A percentile compares a stretch with the other conserved stretches of the same genome.
phyloP scores from a whole-genome alignment of 2,888 invertebrate species.

The Crematogaster levior region DNA sequence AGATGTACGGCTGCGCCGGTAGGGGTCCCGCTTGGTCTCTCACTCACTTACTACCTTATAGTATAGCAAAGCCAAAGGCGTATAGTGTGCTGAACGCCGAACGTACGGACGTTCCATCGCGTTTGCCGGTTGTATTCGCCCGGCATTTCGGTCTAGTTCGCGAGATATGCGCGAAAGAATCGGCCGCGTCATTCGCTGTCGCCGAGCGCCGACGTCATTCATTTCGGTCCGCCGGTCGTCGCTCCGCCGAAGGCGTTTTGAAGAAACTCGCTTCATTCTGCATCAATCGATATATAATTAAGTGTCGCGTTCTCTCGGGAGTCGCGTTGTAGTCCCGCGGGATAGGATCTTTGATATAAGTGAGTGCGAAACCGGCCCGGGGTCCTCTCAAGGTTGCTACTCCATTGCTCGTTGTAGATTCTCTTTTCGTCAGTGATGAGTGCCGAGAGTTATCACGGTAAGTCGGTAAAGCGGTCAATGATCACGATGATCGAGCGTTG shows the following conservation, averaged over 20 bases:
- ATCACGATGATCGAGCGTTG: constrained; percentile 62
- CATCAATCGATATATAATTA: constrained; percentile 22
- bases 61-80: constrained; percentile 82
- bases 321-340: neutral
- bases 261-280: neutral
- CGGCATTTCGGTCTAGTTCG: constrained; percentile 59
- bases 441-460: constrained; percentile 51
- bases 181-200: neutral
- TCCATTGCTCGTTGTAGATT: constrained; percentile 14
- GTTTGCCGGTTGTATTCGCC: constrained; percentile 71
- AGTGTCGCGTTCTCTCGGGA: constrained; percentile 1
- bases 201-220: constrained; percentile 12
- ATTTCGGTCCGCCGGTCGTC: constrained; percentile 28
- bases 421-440: constrained; percentile 64
- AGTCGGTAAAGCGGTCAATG: constrained; percentile 48
- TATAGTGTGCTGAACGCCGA: constrained; percentile 79
- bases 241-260: constrained; percentile 57
- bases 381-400: neutral
- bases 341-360: constrained; percentile 21
- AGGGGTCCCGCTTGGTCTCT: constrained; percentile 84
- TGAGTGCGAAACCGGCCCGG: constrained; percentile 37
- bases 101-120: constrained; percentile 75
- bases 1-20: constrained; percentile 89
- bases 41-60: constrained; percentile 83
- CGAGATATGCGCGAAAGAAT: constrained; percentile 38